Evolutionary conservation across 2,888 invertebrate species (phyloP).

Genomic region (Diadegma fenestrale): DNA sequence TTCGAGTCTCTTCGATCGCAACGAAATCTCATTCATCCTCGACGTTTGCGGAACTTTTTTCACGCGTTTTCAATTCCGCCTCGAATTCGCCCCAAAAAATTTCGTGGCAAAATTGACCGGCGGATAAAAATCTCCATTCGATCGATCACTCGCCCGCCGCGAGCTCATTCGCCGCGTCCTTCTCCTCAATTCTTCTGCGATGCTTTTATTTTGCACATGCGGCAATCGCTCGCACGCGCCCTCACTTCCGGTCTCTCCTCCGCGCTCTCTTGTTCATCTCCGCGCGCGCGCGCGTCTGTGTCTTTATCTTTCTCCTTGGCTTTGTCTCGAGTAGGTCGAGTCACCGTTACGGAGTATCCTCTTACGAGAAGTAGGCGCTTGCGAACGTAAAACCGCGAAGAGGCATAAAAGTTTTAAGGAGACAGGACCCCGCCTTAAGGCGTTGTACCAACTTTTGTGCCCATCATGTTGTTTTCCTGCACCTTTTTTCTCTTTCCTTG

Average conservation of each 20-base stretch:
- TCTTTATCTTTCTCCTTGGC: slow-evolving; percentile 17
- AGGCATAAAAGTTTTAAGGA: slow-evolving; percentile 73
- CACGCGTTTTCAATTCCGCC: no score
- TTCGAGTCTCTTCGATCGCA: not conserved
- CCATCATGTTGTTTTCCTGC: slow-evolving; percentile 41
- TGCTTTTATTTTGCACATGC: slow-evolving; percentile 16
- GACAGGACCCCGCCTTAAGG: slow-evolving; percentile 72
- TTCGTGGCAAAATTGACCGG: no score
- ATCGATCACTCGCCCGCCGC: slow-evolving; percentile 64
- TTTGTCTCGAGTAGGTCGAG: slow-evolving; percentile 75
- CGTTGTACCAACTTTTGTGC: slow-evolving; percentile 72
- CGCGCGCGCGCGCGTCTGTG: not conserved
- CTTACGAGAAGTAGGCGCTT: slow-evolving; percentile 67
- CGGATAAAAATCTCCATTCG: slow-evolving; percentile 44
- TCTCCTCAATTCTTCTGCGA: slow-evolving; percentile 22
- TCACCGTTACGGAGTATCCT: slow-evolving; percentile 78
- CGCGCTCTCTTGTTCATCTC: slow-evolving; percentile 35
- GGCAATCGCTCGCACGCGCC: slow-evolving; percentile 63
- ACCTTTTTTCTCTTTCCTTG: slow-evolving; percentile 41
- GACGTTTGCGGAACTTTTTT: no score
- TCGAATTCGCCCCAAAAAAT: slow-evolving; percentile 37
- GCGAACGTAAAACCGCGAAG: slow-evolving; percentile 56
- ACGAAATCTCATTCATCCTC: not conserved
- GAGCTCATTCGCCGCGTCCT: slow-evolving; percentile 34
- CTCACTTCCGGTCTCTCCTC: slow-evolving; percentile 57